These are phyloP conservation scores for Axinella damicornis DNA, from an alignment of 37 sponge, comb jelly and placozoan genomes.

Conservation along the genomic window DNA sequence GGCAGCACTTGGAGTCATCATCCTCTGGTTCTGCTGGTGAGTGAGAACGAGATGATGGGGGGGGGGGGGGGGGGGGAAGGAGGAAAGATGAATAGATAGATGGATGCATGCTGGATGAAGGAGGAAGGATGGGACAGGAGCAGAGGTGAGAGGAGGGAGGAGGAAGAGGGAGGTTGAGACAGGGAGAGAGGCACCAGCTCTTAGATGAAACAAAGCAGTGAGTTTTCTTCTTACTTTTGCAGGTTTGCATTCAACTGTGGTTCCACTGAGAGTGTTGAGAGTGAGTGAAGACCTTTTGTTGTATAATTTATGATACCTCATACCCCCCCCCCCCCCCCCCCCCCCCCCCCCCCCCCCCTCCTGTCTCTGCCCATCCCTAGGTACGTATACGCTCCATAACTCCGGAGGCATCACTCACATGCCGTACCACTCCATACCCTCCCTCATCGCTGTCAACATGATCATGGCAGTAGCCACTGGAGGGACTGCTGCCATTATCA, in stretches of 20 bases:
- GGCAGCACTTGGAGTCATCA: constrained; percentile 92
- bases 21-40: constrained; percentile 92
- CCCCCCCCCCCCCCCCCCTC: constrained; percentile 57
- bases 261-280: constrained; percentile 85
- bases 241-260: constrained; percentile 98
- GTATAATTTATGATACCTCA: too few species aligned
- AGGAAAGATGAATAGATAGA: too few species aligned
- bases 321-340: constrained; percentile 40
- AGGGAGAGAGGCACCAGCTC: too few species aligned
- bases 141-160: too few species aligned
- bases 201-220: too few species aligned
- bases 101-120: too few species aligned
- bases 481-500: constrained; percentile 74
- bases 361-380: not conserved
- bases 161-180: too few species aligned
- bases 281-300: too few species aligned
- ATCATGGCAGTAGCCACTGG: constrained; percentile 81
- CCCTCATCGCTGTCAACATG: constrained; percentile 94
- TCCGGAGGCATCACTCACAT: not conserved
- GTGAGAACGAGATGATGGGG: constrained; percentile 1
- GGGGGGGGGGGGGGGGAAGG: not conserved
- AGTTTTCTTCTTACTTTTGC: not conserved
- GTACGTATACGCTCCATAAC: too few species aligned
- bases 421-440: constrained; percentile 72
- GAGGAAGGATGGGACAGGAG: too few species aligned